phyloP scores from a whole-genome alignment of 2,888 invertebrate species.

The Pandemis cinnamomeana region DNA sequence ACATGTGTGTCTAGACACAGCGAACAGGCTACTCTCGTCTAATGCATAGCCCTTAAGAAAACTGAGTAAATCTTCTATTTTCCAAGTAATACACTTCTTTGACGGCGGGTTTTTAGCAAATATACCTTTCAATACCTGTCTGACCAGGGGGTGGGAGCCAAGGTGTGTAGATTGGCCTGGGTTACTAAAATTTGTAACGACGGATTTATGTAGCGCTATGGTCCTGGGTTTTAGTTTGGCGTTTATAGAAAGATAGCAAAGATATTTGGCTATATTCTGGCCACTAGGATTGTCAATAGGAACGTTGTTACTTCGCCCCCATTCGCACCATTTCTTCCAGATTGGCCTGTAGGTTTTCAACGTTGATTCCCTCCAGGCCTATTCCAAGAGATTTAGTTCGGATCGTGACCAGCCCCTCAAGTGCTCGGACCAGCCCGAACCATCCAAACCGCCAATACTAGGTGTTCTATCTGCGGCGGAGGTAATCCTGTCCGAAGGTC shows the following conservation, averaged over 20 bases:
- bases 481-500: conserved; percentile 41
- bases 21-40: neutral
- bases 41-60: neutral
- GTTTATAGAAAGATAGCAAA: conserved; percentile 26
- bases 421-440: conserved; percentile 30
- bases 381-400: conserved; percentile 26
- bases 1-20: neutral
- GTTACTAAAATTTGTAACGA: conserved; percentile 45
- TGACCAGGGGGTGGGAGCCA: conserved; percentile 38
- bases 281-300: conserved; percentile 7
- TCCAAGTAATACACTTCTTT: neutral
- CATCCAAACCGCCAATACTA: conserved; percentile 29
- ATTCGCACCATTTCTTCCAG: conserved; percentile 41
- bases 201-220: conserved; percentile 49
- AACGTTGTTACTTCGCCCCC: neutral
- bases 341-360: conserved; percentile 44
- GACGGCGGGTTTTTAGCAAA: conserved; percentile 4
- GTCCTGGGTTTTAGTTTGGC: conserved; percentile 45
- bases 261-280: conserved; percentile 32
- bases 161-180: conserved; percentile 33
- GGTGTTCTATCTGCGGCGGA: conserved; percentile 16
- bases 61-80: neutral
- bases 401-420: conserved; percentile 25
- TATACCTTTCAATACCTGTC: conserved; percentile 42
- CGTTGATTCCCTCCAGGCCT: conserved; percentile 45